Conservation (phyloP, 2,888 invertebrate genomes). For the Hylaea fasciaria region DNA sequence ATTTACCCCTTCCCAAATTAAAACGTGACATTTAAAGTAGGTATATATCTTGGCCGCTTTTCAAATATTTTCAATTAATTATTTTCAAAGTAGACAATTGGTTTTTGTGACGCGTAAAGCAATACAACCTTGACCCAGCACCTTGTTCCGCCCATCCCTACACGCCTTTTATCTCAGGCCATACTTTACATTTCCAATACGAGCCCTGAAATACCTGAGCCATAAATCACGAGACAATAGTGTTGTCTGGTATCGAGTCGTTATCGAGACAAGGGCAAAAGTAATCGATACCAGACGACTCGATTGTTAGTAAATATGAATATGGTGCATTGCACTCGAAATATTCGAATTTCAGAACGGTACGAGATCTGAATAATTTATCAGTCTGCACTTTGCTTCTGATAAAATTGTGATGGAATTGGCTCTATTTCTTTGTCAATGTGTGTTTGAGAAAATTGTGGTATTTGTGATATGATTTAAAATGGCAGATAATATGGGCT, state of each 20-base stretch:
- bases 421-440: slow-evolving; percentile 19
- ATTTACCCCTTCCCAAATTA: no score
- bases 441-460: not conserved
- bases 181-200: slow-evolving; percentile 31
- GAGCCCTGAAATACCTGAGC: slow-evolving; percentile 7
- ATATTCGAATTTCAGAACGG: slow-evolving; percentile 20
- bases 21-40: no score
- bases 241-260: slow-evolving; percentile 28
- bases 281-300: slow-evolving; percentile 31
- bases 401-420: slow-evolving; percentile 23
- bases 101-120: no score
- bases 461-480: not conserved
- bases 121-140: no score
- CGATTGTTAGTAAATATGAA: slow-evolving; percentile 29
- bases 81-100: no score
- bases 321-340: slow-evolving; percentile 31
- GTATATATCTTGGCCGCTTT: no score
- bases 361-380: slow-evolving; percentile 36
- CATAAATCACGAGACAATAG: slow-evolving; percentile 29
- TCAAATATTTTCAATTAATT: no score
- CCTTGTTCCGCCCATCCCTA: not conserved
- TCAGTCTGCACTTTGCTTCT: slow-evolving; percentile 28
- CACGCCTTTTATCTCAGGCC: slow-evolving; percentile 24
- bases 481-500: not conserved
- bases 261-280: slow-evolving; percentile 30